Evolutionary conservation across 2,797 vertebrate genomes (phyloP).

Genomic region (Oreonectes daqikongensis): DNA sequence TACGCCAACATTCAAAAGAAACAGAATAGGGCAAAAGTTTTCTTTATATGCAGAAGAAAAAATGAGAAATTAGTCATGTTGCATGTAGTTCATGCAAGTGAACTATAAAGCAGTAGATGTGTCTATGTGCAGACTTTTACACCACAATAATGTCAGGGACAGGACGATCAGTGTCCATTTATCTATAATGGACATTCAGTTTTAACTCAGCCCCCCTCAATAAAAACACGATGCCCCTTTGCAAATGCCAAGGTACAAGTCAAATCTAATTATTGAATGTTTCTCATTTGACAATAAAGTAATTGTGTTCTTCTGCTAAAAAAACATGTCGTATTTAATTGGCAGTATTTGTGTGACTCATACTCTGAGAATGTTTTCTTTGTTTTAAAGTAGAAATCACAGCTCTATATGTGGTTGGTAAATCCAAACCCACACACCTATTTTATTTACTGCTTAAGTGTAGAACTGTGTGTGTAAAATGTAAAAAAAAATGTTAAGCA

Average conservation of each 20-base stretch:
- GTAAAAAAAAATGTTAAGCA: background rate
- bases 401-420: background rate
- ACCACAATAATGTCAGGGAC: background rate
- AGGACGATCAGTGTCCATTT: conserved; percentile 16
- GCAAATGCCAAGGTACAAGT: conserved; percentile 17
- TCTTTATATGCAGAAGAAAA: too few relatives aligned
- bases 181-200: background rate
- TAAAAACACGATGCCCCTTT: background rate
- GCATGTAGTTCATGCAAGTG: too few relatives aligned
- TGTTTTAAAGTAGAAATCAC: background rate
- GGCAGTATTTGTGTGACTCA: conserved; percentile 8
- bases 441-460: background rate
- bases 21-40: too few relatives aligned
- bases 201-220: background rate
- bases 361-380: background rate
- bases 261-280: conserved; percentile 8
- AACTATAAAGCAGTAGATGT: conserved; percentile 21
- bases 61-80: too few relatives aligned
- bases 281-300: background rate
- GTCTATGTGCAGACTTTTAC: conserved; percentile 27
- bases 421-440: background rate
- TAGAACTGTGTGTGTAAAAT: background rate
- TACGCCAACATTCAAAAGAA: too few relatives aligned
- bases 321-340: background rate
- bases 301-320: background rate